These are phyloP conservation scores for Delphinapterus leucas DNA, from an alignment of 2,113 vertebrate species.

Conservation along the genomic window DNA sequence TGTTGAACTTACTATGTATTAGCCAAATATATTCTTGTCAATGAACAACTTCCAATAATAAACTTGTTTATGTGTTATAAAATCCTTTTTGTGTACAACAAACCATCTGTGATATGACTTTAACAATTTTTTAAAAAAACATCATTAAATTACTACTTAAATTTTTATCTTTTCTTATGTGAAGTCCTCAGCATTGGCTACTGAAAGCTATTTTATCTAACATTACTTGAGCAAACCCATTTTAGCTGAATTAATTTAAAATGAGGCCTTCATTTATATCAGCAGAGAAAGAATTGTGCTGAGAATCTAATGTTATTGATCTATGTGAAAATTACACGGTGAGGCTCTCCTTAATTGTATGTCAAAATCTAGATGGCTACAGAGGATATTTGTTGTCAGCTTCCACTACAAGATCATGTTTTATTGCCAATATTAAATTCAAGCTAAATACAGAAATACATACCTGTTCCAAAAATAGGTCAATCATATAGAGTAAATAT, in stretches of 20 bases:
- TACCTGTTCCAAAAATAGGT: background rate
- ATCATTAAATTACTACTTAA: conserved; percentile 2
- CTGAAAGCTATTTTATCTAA: conserved; percentile 39
- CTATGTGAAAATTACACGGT: conserved; percentile 48
- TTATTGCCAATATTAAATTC: conserved; percentile 23
- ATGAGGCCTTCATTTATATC: conserved; percentile 54
- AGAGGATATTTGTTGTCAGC: conserved; percentile 27
- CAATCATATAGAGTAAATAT: background rate
- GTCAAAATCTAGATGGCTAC: conserved; percentile 13
- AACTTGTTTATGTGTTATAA: background rate
- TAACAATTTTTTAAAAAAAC: background rate
- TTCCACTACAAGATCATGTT: conserved; percentile 13
- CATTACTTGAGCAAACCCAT: background rate
- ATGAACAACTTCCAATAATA: background rate
- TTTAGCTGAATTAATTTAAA: conserved; percentile 56
- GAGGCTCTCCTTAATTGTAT: conserved; percentile 34
- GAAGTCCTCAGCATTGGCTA: background rate
- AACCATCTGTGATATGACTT: background rate
- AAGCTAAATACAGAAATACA: background rate
- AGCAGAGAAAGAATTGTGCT: conserved; percentile 36
- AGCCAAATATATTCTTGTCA: background rate
- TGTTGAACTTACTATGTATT: background rate
- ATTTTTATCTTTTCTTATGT: background rate
- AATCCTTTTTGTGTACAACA: background rate
- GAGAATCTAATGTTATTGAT: conserved; percentile 59